Percentiles rank a stretch among this genome's conserved stretches.
Conservation (phyloP, 2,888 invertebrate species). For the Anagyrus pseudococci region DNA sequence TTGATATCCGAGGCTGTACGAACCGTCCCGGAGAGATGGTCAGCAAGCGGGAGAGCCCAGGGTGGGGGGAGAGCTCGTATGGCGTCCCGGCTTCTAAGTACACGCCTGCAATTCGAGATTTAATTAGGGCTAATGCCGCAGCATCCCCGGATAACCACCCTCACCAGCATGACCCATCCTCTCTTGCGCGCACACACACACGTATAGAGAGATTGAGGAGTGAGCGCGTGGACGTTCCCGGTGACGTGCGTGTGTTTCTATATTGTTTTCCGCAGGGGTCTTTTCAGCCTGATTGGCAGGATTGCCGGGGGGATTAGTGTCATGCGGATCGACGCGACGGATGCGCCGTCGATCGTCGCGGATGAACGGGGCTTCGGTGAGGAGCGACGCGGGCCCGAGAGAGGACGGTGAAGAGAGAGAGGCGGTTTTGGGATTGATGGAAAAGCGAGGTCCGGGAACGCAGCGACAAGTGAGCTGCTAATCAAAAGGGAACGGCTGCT, state of each 20-base stretch:
- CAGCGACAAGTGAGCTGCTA: conserved; percentile 25
- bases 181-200: too few species aligned
- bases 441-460: too few species aligned
- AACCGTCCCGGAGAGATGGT: too few species aligned
- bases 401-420: too few species aligned
- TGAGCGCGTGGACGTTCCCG: conserved; percentile 4
- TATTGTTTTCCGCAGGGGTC: conserved; percentile 42
- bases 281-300: conserved; percentile 46
- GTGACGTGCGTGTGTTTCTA: too few species aligned
- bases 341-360: conserved; percentile 24
- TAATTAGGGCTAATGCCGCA: conserved; percentile 53
- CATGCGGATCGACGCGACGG: conserved; percentile 44
- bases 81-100: conserved; percentile 30
- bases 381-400: neutral
- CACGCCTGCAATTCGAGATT: conserved; percentile 52
- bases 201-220: too few species aligned
- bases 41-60: too few species aligned
- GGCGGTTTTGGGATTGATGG: too few species aligned
- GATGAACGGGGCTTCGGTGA: conserved; percentile 43
- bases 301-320: conserved; percentile 47
- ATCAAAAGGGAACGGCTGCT: too few species aligned
- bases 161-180: too few species aligned
- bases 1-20: conserved; percentile 53
- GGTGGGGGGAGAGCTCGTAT: conserved; percentile 14
- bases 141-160: too few species aligned